A percentile compares a stretch with the other conserved stretches of the same genome.
Evolutionary conservation across 2,797 vertebrate genomes (phyloP).

Genomic region (Arctocebus calabarensis): DNA sequence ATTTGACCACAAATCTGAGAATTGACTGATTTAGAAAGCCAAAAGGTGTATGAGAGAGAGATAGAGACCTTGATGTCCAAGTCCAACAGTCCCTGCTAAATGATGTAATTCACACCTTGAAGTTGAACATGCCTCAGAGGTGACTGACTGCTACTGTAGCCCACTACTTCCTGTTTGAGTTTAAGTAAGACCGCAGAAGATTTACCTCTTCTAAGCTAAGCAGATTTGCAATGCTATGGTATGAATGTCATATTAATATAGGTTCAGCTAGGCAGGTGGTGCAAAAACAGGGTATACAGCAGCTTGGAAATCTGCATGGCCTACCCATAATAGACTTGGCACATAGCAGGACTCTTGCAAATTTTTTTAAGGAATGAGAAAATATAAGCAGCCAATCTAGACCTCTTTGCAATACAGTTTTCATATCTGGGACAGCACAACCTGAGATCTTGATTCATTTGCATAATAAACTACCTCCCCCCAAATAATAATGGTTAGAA

Average conservation of each 20-base stretch:
- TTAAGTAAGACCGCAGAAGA: neutral
- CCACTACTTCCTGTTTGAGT: neutral
- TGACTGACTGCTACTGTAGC: neutral
- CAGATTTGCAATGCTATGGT: neutral
- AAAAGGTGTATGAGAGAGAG: neutral
- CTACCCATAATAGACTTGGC: neutral
- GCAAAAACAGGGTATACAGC: fast-evolving
- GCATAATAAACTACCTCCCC: neutral
- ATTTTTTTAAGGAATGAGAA: neutral
- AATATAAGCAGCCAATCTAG: neutral
- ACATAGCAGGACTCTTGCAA: neutral
- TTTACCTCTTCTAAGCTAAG: neutral
- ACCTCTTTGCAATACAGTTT: neutral
- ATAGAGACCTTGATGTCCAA: neutral
- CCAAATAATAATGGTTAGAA: neutral
- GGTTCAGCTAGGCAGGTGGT: neutral
- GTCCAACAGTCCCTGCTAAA: neutral
- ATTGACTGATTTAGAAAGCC: constrained; percentile 4
- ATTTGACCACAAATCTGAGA: neutral
- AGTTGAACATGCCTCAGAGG: neutral
- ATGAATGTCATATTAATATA: neutral
- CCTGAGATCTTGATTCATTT: constrained; percentile 4
- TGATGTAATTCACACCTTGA: neutral
- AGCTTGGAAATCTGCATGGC: neutral
- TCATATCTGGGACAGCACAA: neutral